Evolutionary conservation across 2,113 vertebrate species (phyloP).

Genomic region (Heteronetta atricapilla): DNA sequence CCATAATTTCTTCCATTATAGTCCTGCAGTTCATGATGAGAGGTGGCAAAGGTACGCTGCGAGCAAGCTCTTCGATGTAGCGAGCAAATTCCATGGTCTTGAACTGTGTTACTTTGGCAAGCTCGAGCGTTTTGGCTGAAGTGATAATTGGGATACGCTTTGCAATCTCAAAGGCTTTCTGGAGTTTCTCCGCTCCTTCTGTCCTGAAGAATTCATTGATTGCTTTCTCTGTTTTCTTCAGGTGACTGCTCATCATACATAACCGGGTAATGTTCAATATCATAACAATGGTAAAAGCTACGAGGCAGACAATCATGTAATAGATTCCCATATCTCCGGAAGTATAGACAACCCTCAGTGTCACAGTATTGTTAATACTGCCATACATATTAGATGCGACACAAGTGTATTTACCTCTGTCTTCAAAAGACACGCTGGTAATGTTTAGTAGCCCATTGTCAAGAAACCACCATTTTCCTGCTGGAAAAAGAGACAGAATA

Average conservation of each 20-base stretch:
- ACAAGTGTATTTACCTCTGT: conserved; percentile 95
- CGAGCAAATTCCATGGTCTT: conserved; percentile 99
- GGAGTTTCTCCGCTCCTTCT: conserved; percentile 97
- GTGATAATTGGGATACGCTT: conserved; percentile 99
- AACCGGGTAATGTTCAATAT: conserved; percentile 92
- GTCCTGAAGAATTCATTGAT: conserved; percentile 99
- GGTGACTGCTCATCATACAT: conserved; percentile 99
- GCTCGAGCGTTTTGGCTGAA: conserved; percentile 95
- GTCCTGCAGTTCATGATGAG: conserved; percentile 99
- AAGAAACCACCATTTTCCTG: conserved; percentile 89
- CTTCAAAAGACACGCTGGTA: conserved; percentile 89
- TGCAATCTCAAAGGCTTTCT: conserved; percentile 98
- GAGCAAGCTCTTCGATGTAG: conserved; percentile 96
- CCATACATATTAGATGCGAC: conserved; percentile 87
- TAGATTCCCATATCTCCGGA: conserved; percentile 97
- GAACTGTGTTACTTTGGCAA: conserved; percentile 99
- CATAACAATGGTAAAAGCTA: conserved; percentile 97
- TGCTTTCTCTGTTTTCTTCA: conserved; percentile 98
- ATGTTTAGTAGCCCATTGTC: conserved; percentile 90
- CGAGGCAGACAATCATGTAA: conserved; percentile 98
- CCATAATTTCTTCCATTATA: conserved; percentile 99
- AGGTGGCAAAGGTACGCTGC: conserved; percentile 95
- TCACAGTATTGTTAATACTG: conserved; percentile 91
- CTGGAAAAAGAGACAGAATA: conserved; percentile 51
- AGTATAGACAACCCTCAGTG: conserved; percentile 90